Base-by-base conservation (phyloP, 1,140 invertebrate genomes). In the Telenomus remus region DNA sequence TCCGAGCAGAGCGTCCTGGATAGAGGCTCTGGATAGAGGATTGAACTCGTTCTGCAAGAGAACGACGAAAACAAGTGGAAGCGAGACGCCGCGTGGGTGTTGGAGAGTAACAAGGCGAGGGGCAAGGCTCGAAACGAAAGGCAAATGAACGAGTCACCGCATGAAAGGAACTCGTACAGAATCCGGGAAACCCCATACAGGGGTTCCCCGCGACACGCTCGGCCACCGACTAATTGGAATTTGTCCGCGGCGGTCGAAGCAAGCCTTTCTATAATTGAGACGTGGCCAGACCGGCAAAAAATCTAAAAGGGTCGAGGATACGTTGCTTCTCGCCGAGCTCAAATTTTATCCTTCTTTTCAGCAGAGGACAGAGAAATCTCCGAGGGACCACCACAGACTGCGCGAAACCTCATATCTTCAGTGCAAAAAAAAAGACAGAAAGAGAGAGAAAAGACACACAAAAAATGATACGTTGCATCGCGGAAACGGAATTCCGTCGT, bases 241-340 rank as follows among this genome's bases (percentile, higher is more conserved):
- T 88, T 85, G 86, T 87, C 85, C 84, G 85, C 85, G 80, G 80
- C 84, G 84, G 86, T 85, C 86, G 86, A 88, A 88, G 84, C 86
- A 87, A 88, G 85, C 81, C 85, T 87, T 87, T 88, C 86, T 87
- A 86, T 87, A 88, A 88, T 88, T 88, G 86, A 88, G 86, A 87
- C 84, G 85, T 80, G 81, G 85, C 81, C 84, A 82, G 77, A 80
- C 72, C 77, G 55, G 72, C 76, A 80, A 82, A 84, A 84, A 82
- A 81, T 71, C 79, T 76, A 75, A 79, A 80, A 82, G 74, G 79
- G 79, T 80, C 77, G 71, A 78, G 78, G 76, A 82, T 79, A 79
- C 76, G 70, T 82, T 77, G 77, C 78, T 79, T 70, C 72, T 84
- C 79, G 65, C 61, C 66, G 78, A 84, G 79, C n/a, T 51, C 79